phyloP scores from a whole-genome alignment of 2,797 vertebrate genomes.

The Chrosomus eos region DNA sequence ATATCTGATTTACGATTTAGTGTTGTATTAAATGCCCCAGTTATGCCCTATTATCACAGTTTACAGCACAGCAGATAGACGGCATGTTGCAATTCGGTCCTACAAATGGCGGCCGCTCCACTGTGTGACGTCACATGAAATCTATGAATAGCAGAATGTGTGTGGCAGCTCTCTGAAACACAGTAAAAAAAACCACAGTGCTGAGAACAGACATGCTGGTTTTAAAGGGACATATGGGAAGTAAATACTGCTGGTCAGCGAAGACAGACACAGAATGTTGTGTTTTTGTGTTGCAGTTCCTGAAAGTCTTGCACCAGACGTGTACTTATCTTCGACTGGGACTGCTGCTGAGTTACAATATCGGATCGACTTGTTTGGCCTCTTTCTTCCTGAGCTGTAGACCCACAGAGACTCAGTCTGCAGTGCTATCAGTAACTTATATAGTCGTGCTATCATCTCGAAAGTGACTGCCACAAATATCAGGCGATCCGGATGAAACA shows the following conservation, averaged over 20 bases:
- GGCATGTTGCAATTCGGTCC: too few species aligned
- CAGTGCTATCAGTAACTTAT: constrained; percentile 78
- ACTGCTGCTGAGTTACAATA: constrained; percentile 69
- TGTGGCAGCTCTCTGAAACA: neutral
- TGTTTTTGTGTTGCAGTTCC: constrained; percentile 25
- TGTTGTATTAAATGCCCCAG: too few species aligned
- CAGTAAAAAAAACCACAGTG: neutral
- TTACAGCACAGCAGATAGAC: too few species aligned
- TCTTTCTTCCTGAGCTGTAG: constrained; percentile 74
- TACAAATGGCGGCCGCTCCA: too few species aligned
- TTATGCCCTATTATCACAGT: too few species aligned
- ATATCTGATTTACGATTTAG: too few species aligned
- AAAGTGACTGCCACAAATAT: constrained; percentile 83
- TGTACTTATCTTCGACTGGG: constrained; percentile 42
- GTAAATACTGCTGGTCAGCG: constrained; percentile 25
- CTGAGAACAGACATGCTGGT: neutral
- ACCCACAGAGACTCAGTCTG: constrained; percentile 74
- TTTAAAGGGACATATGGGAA: constrained; percentile 12
- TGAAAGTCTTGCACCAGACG: constrained; percentile 50
- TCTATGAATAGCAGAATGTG: neutral
- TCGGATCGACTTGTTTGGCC: constrained; percentile 79
- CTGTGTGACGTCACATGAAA: too few species aligned
- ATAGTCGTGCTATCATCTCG: constrained; percentile 76
- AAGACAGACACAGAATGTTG: neutral
- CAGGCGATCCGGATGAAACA: constrained; percentile 81